These are phyloP conservation scores for Diplosoma virens DNA, from an alignment of 23 tunicate genomes.

Conservation along the genomic window DNA sequence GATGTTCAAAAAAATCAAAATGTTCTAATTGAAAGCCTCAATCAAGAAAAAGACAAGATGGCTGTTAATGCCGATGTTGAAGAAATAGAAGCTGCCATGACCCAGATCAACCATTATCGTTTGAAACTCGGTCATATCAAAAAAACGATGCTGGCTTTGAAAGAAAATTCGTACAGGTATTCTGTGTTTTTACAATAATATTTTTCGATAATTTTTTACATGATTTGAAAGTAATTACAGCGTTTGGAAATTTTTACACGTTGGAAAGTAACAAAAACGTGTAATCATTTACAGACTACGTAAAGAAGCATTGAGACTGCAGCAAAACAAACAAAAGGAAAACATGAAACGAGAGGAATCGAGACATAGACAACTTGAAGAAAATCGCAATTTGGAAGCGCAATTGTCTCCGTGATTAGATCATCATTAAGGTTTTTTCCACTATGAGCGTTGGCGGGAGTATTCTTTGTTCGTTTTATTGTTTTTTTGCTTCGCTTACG, in stretches of 20 bases:
- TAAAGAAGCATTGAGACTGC: slow-evolving; percentile 2
- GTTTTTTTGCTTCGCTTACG: too few species aligned
- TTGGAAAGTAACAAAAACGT: not conserved
- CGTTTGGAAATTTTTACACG: not conserved
- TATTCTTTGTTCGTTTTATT: too few species aligned
- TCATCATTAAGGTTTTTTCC: too few species aligned
- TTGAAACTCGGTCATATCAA: slow-evolving; percentile 11
- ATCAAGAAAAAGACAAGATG: slow-evolving; percentile 9
- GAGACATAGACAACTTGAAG: not conserved
- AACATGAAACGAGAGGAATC: slow-evolving; percentile 1
- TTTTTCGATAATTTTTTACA: not conserved
- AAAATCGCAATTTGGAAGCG: not conserved
- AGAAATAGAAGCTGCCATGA: slow-evolving; percentile 22
- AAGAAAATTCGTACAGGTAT: slow-evolving; percentile 17
- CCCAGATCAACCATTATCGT: slow-evolving; percentile 9
- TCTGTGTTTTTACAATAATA: not conserved
- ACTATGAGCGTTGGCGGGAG: too few species aligned
- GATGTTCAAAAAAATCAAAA: slow-evolving; percentile 25
- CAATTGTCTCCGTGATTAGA: slow-evolving; percentile 10
- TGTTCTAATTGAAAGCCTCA: slow-evolving; percentile 23
- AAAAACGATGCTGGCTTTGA: slow-evolving; percentile 1
- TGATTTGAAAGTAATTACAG: not conserved
- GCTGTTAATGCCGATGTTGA: not conserved
- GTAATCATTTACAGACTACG: not conserved
- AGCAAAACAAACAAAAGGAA: slow-evolving; percentile 17